These are phyloP conservation scores for Lasioglossum figueresi DNA, from an alignment of 2,888 invertebrate species.

Conservation along the genomic window DNA sequence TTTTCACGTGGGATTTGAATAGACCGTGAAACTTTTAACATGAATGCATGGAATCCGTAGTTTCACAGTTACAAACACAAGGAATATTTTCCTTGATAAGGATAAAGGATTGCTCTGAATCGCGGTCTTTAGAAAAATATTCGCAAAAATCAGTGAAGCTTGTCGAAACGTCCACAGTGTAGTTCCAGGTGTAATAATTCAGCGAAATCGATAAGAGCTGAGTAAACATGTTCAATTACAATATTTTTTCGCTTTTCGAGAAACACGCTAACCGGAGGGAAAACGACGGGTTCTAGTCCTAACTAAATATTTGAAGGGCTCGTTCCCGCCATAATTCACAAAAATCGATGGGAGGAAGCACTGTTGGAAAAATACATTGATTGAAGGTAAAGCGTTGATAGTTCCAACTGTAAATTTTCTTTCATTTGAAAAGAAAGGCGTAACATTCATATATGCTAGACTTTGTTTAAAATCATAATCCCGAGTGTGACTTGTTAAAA, in stretches of 20 bases:
- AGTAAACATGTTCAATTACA: not conserved
- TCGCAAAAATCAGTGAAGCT: not conserved
- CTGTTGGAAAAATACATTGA: not conserved
- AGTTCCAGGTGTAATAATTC: not conserved
- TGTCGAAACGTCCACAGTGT: not conserved
- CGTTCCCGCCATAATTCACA: not conserved
- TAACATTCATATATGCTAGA: no score
- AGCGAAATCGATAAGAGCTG: not conserved
- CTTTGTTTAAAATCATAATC: no score
- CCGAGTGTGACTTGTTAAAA: no score
- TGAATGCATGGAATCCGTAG: no score
- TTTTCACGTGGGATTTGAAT: not conserved
- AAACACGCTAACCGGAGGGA: not conserved
- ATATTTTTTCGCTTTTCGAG: not conserved
- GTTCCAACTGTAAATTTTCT: no score
- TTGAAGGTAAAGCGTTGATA: not conserved
- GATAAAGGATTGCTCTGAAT: not conserved
- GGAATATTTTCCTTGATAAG: not conserved
- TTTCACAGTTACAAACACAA: not conserved
- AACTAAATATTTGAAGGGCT: not conserved
- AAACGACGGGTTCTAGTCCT: not conserved
- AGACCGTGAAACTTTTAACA: no score
- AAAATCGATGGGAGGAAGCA: not conserved
- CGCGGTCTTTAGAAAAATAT: not conserved
- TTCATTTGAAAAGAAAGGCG: no score